Base-by-base conservation (phyloP, 2,113 vertebrate species). In the Mionectes macconnelli region DNA sequence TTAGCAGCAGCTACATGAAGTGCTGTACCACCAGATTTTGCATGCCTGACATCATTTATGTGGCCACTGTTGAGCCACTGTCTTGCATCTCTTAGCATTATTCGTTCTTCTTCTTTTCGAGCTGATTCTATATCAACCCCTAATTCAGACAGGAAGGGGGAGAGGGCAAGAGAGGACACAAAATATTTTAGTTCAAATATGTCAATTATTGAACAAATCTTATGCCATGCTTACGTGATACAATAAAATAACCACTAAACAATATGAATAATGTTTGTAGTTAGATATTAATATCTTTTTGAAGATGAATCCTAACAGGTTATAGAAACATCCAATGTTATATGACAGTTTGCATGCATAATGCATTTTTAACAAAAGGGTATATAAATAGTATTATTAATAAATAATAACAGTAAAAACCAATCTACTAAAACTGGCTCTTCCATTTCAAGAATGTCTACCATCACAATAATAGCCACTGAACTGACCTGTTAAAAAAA, bases 51-150 rank as follows among this genome's bases (percentile, higher is more conserved):
- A 70, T 99, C 99, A 88, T 98, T 99, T 94, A 99, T 99, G 74
- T 99, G 99, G n/a, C 99, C 99, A 2, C 99, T 99, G 95, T 99
- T 99, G 84, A 99, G 98, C 99, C 99, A 99, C 91, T 99, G 99
- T 79, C 99, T 98, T 35, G 99, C 99, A 92, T 99, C 99, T 94
- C 99, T 97, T 68, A 99, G 98, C 99, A 99, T 99, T 97, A 99
- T 97, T 33, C 99, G 97, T 95, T 99, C 99, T 96, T 99, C 99
- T 97, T 99, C 99, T 96, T 99, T 99, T 85, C 99, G 98, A 97
- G 99, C 99, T 62, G 99, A 99, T 96, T 99, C 99, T 79, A 99
- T 99, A 94, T 99, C 99, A 97, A 99, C 98, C 2, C 99, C 99
- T 99, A 93, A 86, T 64, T 87, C 64, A 86, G 42, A 56, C 0